Evolutionary conservation across 2,888 invertebrate species (phyloP), one percentile per base, ranked within the genome.

Genomic region (Plagodis dolabraria): DNA sequence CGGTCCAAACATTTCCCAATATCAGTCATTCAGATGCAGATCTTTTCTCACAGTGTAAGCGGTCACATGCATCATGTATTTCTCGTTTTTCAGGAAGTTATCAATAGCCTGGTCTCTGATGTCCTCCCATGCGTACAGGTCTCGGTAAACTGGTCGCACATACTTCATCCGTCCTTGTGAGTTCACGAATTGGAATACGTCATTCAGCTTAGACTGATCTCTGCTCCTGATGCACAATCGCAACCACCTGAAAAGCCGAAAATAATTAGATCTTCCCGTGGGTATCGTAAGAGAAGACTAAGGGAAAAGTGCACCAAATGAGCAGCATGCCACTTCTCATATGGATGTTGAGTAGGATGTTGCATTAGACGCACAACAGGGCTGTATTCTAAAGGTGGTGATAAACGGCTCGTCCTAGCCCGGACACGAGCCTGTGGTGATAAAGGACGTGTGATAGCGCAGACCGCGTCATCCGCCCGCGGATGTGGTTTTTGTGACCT

Each of bases 91-190:
- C 46, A 94, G 81, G 87, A 96, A 98, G 74, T 96, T 96, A 35
- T 95, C 93, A 48, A 98, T 93, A 0, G 98, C 96, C 64, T 77
- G 83, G 1, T 93, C 87, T 63, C 96, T 93, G 0, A 95, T 94
- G 33, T 94, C 94, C 63, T 96, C 95, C 98, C 98, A 98, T 0
- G 90, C 93, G 71, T 95, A 96, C 59, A 98, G 90, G 78, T 97
- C 97, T 63, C 97, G 95, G 86, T 98, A 98, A 49, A 99, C 93
- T 4, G 98, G 98, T 38, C 97, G 94, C 2, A 97, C 96, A 87
- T 95, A 99, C 85, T 99, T 99, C 97, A 98, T 97, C 55, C 99
- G 94, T 40, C 98, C 98, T 77, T 97, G 96, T 12, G 94, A 94
- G 69, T 96, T 97, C 7, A 97, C 95, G 92, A 98, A 98, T 22